phyloP scores from a whole-genome alignment of 2,888 invertebrate genomes.

The Volucella bombylans region DNA sequence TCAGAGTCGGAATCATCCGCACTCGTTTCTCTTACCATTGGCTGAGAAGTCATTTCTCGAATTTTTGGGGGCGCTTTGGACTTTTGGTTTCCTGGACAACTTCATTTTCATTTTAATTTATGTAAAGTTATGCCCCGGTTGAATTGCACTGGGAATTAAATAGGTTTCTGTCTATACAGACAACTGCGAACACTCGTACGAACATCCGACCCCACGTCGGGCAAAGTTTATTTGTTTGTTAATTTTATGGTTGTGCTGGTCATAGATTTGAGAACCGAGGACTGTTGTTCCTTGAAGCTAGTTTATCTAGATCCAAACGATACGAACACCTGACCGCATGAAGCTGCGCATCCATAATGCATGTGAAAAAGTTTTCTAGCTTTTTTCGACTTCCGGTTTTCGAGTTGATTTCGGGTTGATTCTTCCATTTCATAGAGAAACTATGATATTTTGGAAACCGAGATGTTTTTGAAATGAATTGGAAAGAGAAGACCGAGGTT shows the following conservation, averaged over 20 bases:
- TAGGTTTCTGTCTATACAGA: background rate
- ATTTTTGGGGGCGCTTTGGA: no score
- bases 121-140: conserved; percentile 69
- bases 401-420: conserved; percentile 19
- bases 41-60: no score
- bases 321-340: conserved; percentile 25
- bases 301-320: conserved; percentile 15
- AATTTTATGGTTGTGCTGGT: conserved; percentile 65
- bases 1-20: conserved; percentile 26
- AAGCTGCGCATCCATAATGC: conserved; percentile 58
- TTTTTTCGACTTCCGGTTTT: conserved; percentile 44
- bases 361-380: conserved; percentile 46
- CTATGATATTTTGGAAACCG: no score
- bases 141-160: conserved; percentile 54
- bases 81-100: conserved; percentile 29
- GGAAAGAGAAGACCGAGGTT: no score
- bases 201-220: conserved; percentile 1
- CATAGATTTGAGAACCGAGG: conserved; percentile 29
- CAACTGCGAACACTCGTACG: background rate
- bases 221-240: conserved; percentile 66
- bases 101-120: conserved; percentile 72
- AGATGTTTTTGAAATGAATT: no score
- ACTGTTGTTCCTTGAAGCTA: conserved; percentile 11
- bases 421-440: no score
- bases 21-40: background rate